phyloP scores from a whole-genome alignment of 1,140 invertebrate species.

The Drosophila azteca region DNA sequence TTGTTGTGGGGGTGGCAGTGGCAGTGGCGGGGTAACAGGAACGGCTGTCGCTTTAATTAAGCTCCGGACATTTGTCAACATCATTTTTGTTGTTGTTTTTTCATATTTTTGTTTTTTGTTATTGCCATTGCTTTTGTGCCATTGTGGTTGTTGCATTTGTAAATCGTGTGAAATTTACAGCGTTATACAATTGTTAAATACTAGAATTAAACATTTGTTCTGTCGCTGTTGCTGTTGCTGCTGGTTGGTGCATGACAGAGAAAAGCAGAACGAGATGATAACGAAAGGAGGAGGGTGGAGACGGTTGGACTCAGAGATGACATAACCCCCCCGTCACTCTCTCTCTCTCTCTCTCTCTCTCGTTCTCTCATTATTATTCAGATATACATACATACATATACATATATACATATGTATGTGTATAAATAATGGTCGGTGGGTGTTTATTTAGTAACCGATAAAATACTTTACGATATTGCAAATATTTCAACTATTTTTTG shows the following conservation, averaged over 20 bases:
- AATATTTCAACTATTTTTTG: conserved; percentile 42
- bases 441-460: conserved; percentile 34
- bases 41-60: conserved; percentile 32
- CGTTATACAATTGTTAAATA: conserved; percentile 70
- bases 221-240: conserved; percentile 18
- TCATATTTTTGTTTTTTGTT: conserved; percentile 25
- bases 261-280: conserved; percentile 21
- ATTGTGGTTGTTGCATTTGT: conserved; percentile 39
- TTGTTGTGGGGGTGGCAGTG: not conserved
- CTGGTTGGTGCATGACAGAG: conserved; percentile 55
- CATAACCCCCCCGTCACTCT: conserved; percentile 36
- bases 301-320: conserved; percentile 36
- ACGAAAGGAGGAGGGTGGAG: not conserved
- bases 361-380: too few relatives aligned
- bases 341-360: too few relatives aligned
- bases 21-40: too few relatives aligned
- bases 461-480: conserved; percentile 38
- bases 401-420: too few relatives aligned
- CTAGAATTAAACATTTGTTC: conserved; percentile 59
- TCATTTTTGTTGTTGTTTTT: conserved; percentile 27
- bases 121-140: conserved; percentile 20
- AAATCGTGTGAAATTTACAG: conserved; percentile 67
- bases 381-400: too few relatives aligned
- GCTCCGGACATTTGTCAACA: conserved; percentile 53
- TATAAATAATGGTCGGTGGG: not conserved